phyloP scores from a whole-genome alignment of 2,797 vertebrate genomes.

The Sphenodon punctatus region DNA sequence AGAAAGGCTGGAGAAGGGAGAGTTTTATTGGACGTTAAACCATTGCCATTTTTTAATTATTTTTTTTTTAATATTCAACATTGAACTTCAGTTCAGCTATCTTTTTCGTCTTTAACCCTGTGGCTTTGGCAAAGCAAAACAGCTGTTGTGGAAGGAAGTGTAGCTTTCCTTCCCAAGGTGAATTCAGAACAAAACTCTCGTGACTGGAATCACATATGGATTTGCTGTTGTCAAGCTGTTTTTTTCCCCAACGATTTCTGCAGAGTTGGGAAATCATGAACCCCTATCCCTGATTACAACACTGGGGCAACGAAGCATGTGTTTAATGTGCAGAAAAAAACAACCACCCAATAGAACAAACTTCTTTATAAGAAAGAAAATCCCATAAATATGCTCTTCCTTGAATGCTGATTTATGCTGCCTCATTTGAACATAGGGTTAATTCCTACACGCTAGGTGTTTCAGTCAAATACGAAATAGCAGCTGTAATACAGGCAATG shows the following conservation, averaged over 20 bases:
- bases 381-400: background rate
- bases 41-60: background rate
- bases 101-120: background rate
- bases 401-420: constrained; percentile 20
- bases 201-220: background rate
- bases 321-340: background rate
- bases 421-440: constrained; percentile 49
- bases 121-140: constrained; percentile 24
- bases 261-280: background rate
- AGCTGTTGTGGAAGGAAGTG: constrained; percentile 11
- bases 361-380: constrained; percentile 9
- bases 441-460: constrained; percentile 40
- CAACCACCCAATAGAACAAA: background rate
- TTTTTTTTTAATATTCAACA: background rate
- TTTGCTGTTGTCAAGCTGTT: constrained; percentile 1
- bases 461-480: constrained; percentile 15
- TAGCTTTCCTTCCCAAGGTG: constrained; percentile 7
- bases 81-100: background rate
- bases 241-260: background rate
- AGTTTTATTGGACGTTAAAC: background rate
- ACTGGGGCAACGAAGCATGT: constrained; percentile 2
- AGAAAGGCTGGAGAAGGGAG: background rate
- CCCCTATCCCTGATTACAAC: background rate
- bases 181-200: background rate
- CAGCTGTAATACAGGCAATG: too few species aligned